Evolutionary conservation across 2,888 invertebrate genomes (phyloP).

Genomic region (Priocnemis perturbator): DNA sequence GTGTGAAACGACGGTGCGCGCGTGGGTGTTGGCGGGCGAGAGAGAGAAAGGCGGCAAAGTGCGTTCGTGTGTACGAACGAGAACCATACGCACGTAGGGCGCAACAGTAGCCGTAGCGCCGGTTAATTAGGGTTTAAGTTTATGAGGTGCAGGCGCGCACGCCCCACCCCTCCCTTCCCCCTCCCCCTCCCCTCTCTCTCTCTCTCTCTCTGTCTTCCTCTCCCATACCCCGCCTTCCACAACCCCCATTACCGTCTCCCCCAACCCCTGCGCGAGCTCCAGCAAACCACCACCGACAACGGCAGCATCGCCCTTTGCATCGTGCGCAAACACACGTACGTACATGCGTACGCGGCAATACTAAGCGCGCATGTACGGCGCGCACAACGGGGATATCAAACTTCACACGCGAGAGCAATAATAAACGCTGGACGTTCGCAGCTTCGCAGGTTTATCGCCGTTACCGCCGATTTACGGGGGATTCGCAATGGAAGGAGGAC

Average conservation of each 20-base stretch:
- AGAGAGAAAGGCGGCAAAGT: conserved; percentile 64
- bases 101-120: conserved; percentile 75
- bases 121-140: conserved; percentile 76
- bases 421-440: conserved; percentile 63
- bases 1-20: conserved; percentile 25
- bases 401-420: conserved; percentile 66
- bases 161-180: conserved; percentile 58
- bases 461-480: conserved; percentile 55
- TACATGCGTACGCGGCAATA: conserved; percentile 43
- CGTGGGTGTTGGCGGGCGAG: conserved; percentile 19
- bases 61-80: conserved; percentile 68
- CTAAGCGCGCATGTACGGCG: conserved; percentile 11
- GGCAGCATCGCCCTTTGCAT: conserved; percentile 54
- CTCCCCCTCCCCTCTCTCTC: conserved; percentile 42
- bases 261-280: conserved; percentile 58
- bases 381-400: conserved; percentile 58
- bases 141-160: conserved; percentile 75
- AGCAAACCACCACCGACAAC: conserved; percentile 56
- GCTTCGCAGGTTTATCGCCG: conserved; percentile 59
- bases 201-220: conserved; percentile 33
- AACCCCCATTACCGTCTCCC: conserved; percentile 28
- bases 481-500: conserved; percentile 43
- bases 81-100: conserved; percentile 71
- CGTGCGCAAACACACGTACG: conserved; percentile 36
- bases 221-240: conserved; percentile 36